phyloP scores from a whole-genome alignment of 1,140 invertebrate species.

The Archivesica marissinica region DNA sequence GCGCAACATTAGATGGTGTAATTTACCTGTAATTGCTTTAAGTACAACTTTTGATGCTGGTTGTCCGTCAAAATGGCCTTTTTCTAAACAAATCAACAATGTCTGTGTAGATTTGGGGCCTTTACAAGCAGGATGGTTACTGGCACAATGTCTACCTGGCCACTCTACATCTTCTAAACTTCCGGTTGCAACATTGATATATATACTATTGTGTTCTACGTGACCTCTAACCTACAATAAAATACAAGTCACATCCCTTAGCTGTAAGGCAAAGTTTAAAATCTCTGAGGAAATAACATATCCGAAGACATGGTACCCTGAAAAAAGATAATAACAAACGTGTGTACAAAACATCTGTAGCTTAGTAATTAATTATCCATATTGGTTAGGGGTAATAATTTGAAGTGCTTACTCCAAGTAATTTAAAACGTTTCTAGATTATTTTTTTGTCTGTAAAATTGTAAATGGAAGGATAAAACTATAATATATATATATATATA shows the following conservation, averaged over 20 bases:
- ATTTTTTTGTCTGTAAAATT: no score
- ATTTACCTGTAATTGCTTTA: constrained; percentile 45
- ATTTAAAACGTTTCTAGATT: no score
- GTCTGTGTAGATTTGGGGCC: constrained; percentile 8
- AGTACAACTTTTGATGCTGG: constrained; percentile 43
- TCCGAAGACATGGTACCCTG: no score
- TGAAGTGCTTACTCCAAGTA: no score
- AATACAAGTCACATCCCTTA: not conserved
- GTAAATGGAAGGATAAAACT: no score
- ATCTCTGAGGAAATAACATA: not conserved
- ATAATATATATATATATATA: no score
- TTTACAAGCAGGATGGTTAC: not conserved
- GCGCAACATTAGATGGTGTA: no score
- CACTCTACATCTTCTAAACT: constrained; percentile 14
- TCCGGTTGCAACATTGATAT: constrained; percentile 35
- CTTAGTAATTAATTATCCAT: no score
- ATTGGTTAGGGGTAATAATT: no score
- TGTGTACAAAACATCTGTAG: no score
- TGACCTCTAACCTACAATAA: constrained; percentile 34
- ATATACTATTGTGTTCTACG: not conserved
- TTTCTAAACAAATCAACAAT: constrained; percentile 16
- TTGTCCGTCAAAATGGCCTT: not conserved
- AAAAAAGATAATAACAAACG: no score
- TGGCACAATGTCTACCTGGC: constrained; percentile 28
- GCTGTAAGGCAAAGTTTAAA: not conserved